A percentile compares a stretch with the other conserved stretches of the same genome.
These are phyloP conservation scores for Drosophila paranaensis DNA, from an alignment of 2,888 invertebrate genomes.

Conservation along the genomic window DNA sequence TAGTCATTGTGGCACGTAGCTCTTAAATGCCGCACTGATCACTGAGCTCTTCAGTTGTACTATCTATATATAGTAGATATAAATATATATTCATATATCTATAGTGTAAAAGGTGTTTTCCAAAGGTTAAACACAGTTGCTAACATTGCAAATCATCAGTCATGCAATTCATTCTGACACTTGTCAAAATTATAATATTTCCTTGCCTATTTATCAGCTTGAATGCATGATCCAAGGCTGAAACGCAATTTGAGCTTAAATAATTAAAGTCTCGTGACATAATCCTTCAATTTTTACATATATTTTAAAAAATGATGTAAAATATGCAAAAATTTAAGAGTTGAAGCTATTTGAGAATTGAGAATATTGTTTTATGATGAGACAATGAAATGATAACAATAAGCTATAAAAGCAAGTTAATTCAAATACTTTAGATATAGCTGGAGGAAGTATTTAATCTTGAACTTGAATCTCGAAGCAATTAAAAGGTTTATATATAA, in stretches of 20 bases:
- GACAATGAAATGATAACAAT: not conserved
- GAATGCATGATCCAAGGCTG: slow-evolving; percentile 5
- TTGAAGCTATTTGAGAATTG: not conserved
- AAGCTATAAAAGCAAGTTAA: not conserved
- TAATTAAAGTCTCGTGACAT: not conserved
- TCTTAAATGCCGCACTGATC: not conserved
- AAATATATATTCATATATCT: not conserved
- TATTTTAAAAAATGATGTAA: not conserved
- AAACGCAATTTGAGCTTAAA: not conserved
- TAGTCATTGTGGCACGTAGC: slow-evolving; percentile 17
- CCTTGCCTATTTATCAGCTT: not conserved
- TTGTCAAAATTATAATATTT: slow-evolving; percentile 24
- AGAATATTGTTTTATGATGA: not conserved
- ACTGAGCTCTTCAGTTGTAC: not conserved
- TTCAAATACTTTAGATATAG: not conserved
- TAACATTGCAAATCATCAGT: slow-evolving; percentile 31
- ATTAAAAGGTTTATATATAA: too few species aligned
- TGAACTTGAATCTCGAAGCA: too few species aligned
- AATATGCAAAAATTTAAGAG: not conserved
- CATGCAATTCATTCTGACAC: slow-evolving; percentile 35
- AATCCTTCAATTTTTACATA: not conserved
- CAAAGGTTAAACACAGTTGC: slow-evolving; percentile 31
- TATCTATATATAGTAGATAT: not conserved
- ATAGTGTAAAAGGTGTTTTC: slow-evolving; percentile 10
- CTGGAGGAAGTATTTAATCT: not conserved